Conservation (phyloP, 1,140 invertebrate species). For the Ditylenchus dipsaci region DNA sequence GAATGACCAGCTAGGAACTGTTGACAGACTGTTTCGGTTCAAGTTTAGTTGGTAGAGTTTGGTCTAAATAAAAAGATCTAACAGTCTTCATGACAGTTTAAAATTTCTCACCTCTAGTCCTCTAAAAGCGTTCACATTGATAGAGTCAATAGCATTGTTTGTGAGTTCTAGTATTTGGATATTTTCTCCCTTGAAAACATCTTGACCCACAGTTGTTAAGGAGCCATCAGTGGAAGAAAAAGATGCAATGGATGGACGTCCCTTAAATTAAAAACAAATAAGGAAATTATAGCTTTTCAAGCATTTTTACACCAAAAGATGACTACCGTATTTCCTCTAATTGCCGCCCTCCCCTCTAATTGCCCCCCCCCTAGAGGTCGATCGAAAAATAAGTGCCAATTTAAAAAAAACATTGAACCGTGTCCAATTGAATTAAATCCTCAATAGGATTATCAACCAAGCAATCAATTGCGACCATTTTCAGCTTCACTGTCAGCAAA, state of each 20-base stretch:
- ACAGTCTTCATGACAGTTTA: background rate
- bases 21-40: slow-evolving; percentile 19
- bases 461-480: no score
- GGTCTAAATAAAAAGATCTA: slow-evolving; percentile 10
- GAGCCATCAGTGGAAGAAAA: slow-evolving; percentile 16
- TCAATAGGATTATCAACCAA: no score
- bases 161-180: slow-evolving; percentile 32
- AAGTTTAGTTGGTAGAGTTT: slow-evolving; percentile 37
- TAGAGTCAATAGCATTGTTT: slow-evolving; percentile 30
- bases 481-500: no score
- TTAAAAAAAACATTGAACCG: no score
- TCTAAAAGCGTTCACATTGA: slow-evolving; percentile 46
- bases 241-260: slow-evolving; percentile 11
- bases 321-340: no score
- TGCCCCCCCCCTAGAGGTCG: no score
- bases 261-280: background rate
- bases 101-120: slow-evolving; percentile 32
- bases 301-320: background rate
- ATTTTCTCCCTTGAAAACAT: slow-evolving; percentile 31
- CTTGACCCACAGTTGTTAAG: slow-evolving; percentile 31
- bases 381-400: background rate
- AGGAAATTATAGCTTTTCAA: no score
- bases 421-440: no score
- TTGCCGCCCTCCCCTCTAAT: no score
- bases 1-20: slow-evolving; percentile 37